Conservation (phyloP, 2,113 vertebrate genomes). For the Egretta garzetta region DNA sequence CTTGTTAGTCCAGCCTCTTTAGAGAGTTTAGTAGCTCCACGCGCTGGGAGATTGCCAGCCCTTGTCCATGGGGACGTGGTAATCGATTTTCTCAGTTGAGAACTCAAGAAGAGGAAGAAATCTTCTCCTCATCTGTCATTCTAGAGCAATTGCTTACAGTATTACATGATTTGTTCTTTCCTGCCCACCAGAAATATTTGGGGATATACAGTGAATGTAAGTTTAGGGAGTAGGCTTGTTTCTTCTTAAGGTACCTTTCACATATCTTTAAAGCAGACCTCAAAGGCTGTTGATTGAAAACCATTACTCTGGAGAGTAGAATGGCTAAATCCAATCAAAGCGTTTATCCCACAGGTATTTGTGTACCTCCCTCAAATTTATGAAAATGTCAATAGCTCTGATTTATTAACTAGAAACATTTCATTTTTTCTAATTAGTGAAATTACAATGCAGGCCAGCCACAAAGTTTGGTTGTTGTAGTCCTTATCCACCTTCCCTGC, state of each 20-base stretch:
- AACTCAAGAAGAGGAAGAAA: neutral
- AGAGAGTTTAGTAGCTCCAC: neutral
- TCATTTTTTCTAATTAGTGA: conserved; percentile 12
- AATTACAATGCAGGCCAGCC: neutral
- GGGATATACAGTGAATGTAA: neutral
- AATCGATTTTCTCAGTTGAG: neutral
- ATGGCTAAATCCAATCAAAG: neutral
- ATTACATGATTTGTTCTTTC: neutral
- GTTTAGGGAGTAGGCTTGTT: neutral
- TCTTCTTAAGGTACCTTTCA: neutral
- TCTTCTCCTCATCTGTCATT: neutral
- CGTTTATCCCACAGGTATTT: neutral
- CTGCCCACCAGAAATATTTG: neutral
- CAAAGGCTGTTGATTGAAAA: neutral
- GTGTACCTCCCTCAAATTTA: neutral
- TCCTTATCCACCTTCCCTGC: neutral
- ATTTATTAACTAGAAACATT: neutral
- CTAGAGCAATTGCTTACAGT: neutral
- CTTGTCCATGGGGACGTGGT: neutral
- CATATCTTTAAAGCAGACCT: neutral
- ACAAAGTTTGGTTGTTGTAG: conserved; percentile 5
- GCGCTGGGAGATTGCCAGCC: neutral
- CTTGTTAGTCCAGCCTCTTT: neutral
- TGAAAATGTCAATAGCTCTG: neutral
- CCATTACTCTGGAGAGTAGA: neutral